Conservation (phyloP, 1,140 invertebrate species). For the Brachionus asplanchnoidis region DNA sequence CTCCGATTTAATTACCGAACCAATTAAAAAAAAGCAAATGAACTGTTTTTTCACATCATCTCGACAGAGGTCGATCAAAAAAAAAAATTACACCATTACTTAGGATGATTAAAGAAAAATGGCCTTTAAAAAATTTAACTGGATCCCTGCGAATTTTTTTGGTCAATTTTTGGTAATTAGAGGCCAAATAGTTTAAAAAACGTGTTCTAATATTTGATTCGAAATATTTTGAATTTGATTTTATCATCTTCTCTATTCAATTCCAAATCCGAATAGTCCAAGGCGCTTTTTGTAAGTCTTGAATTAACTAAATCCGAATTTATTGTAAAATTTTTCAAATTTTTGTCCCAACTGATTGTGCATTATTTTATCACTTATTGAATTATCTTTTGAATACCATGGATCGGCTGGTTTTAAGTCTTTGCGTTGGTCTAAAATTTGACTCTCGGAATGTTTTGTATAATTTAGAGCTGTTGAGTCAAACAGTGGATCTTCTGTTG, state of each 20-base stretch:
- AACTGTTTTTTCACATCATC: neutral
- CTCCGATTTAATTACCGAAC: too few species aligned
- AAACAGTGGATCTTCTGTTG: neutral
- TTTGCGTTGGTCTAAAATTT: neutral
- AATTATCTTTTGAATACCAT: neutral
- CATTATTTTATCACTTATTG: neutral
- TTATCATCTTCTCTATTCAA: neutral
- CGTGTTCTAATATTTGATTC: neutral
- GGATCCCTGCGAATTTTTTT: neutral
- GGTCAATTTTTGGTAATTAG: neutral
- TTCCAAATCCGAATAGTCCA: neutral
- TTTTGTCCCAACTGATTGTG: neutral
- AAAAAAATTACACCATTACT: neutral
- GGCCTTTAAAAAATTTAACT: neutral
- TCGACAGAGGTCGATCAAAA: neutral
- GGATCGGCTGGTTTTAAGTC: too few species aligned
- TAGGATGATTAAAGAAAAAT: neutral
- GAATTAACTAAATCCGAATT: neutral
- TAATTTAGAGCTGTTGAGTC: neutral
- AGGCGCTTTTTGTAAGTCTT: neutral
- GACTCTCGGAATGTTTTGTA: neutral
- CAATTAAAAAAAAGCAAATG: neutral
- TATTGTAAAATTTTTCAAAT: neutral
- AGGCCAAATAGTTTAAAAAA: neutral
- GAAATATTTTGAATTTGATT: neutral